phyloP scores from a whole-genome alignment of 2,888 invertebrate genomes.

The Fragum sueziense region DNA sequence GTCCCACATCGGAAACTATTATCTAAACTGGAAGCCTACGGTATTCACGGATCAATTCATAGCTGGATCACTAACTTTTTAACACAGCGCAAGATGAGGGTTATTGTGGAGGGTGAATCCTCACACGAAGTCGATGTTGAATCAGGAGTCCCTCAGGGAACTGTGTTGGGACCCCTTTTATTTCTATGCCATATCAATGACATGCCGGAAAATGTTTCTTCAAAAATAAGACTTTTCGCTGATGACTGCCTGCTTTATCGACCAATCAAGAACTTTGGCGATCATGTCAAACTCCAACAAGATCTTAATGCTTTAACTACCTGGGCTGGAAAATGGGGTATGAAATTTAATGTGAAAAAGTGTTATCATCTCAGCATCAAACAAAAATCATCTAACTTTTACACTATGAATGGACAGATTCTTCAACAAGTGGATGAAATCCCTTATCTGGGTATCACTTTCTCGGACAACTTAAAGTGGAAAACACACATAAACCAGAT shows the following conservation, averaged over 20 bases:
- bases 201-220: neutral
- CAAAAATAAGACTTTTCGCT: neutral
- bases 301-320: no score
- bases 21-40: neutral
- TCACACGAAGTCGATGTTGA: conserved; percentile 9
- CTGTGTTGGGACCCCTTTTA: neutral
- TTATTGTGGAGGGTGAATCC: neutral
- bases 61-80: neutral
- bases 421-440: no score
- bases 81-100: conserved; percentile 9
- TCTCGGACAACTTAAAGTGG: no score
- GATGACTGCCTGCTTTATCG: neutral
- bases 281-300: neutral
- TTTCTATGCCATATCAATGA: neutral
- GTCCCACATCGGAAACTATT: no score
- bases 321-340: no score
- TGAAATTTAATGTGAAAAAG: no score
- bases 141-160: conserved; percentile 24
- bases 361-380: no score
- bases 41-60: no score
- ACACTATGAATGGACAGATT: no score
- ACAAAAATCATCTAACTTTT: no score
- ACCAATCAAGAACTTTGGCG: neutral
- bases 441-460: no score
- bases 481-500: no score